Conservation (phyloP, 1,140 invertebrate species). For the Ruditapes philippinarum region DNA sequence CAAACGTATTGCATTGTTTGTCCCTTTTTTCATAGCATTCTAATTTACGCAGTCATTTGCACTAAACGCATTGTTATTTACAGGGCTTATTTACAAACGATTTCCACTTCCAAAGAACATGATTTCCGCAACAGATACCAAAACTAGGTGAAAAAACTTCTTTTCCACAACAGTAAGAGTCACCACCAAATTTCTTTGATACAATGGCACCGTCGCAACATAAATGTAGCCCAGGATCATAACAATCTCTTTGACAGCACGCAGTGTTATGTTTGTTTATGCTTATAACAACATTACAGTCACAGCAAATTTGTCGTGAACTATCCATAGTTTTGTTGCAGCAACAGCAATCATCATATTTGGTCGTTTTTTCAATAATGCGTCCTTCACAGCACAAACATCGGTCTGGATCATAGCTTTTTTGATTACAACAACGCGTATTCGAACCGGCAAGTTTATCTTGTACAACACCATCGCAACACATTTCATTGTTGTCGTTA, state of each 20-base stretch:
- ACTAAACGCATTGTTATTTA: not conserved
- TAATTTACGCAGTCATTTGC: too few species aligned
- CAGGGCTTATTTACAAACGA: not conserved
- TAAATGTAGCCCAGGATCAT: slow-evolving; percentile 2
- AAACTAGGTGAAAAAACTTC: not conserved
- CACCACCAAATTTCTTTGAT: slow-evolving; percentile 1
- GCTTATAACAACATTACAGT: slow-evolving; percentile 6
- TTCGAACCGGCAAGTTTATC: not conserved
- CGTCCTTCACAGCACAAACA: slow-evolving; percentile 28
- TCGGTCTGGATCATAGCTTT: slow-evolving; percentile 24
- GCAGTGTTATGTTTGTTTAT: not conserved
- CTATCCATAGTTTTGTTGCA: slow-evolving; percentile 22
- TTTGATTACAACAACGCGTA: slow-evolving; percentile 4
- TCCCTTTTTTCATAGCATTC: too few species aligned
- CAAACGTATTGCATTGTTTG: too few species aligned
- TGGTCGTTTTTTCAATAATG: slow-evolving; percentile 18
- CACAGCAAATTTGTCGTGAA: slow-evolving; percentile 25
- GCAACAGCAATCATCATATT: slow-evolving; percentile 34
- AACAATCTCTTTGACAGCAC: not conserved
- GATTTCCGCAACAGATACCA: slow-evolving; percentile 17
- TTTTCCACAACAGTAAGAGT: slow-evolving; percentile 29
- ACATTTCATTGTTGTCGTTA: not conserved
- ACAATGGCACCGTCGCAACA: not conserved
- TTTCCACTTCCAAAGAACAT: slow-evolving; percentile 28
- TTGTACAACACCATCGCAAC: slow-evolving; percentile 9